A percentile compares a stretch with the other conserved stretches of the same genome.
phyloP scores from a whole-genome alignment of 1,140 invertebrate species.

The Bombus superbus region DNA sequence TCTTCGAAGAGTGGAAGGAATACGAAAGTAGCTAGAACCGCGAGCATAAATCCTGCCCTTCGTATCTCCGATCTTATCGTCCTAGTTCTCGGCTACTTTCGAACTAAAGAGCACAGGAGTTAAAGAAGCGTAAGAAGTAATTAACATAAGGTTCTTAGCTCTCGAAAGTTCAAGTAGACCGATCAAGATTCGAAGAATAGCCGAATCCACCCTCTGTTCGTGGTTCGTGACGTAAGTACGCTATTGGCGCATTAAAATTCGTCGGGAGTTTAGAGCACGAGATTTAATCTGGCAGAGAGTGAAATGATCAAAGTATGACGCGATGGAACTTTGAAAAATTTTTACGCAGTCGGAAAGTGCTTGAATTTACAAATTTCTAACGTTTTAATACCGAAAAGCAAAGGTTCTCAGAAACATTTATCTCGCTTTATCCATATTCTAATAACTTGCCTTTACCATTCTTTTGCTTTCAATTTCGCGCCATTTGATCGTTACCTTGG shows the following conservation, averaged over 20 bases:
- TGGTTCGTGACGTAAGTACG: constrained; percentile 18
- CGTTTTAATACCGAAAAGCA: no score
- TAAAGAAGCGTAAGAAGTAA: constrained; percentile 13
- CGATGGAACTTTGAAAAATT: not conserved
- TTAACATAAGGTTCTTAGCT: constrained; percentile 31
- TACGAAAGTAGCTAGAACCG: not conserved
- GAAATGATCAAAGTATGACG: not conserved
- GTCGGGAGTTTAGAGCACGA: not conserved
- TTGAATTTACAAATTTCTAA: not conserved
- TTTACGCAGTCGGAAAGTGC: rapidly evolving
- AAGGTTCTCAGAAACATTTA: no score
- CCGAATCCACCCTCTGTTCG: not conserved
- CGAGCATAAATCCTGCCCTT: constrained; percentile 3
- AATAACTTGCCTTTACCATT: no score
- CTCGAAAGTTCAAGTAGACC: not conserved
- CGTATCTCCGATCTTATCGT: not conserved
- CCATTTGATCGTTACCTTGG: no score
- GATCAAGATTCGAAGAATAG: not conserved
- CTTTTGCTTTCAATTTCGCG: no score
- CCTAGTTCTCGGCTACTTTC: not conserved
- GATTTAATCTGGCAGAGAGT: not conserved
- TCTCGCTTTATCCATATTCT: no score
- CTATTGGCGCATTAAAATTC: not conserved
- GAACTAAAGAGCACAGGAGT: constrained; percentile 3
- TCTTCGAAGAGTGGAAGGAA: no score